A percentile compares a stretch with the other conserved stretches of the same genome.
Evolutionary conservation across 2,888 invertebrate species (phyloP).

Genomic region (Dioctria rufipes): DNA sequence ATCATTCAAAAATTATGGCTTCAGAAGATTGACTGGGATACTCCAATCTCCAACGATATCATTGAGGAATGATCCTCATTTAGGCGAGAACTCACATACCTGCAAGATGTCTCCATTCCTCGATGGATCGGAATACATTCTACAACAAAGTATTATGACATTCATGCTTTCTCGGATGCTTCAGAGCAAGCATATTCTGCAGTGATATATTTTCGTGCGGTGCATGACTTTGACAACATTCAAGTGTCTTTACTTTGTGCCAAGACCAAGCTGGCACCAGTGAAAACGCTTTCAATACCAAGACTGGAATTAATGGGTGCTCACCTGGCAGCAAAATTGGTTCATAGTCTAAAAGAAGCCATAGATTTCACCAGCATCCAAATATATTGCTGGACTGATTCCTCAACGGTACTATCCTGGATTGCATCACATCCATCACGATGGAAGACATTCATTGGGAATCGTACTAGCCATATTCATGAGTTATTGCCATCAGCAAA

Average conservation of each 20-base stretch:
- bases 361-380: background rate
- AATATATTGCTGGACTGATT: conserved; percentile 35
- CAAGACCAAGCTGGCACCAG: conserved; percentile 3
- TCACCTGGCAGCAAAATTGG: background rate
- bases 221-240: background rate
- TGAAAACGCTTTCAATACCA: too few species aligned
- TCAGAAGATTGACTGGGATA: too few species aligned
- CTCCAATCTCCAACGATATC: too few species aligned
- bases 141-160: too few species aligned
- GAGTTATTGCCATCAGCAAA: background rate
- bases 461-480: conserved; percentile 58
- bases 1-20: too few species aligned
- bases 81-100: background rate
- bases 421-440: background rate
- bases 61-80: too few species aligned
- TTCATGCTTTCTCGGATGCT: conserved; percentile 45
- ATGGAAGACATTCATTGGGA: conserved; percentile 47
- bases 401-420: conserved; percentile 38
- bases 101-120: background rate
- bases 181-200: conserved; percentile 46
- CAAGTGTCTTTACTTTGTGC: too few species aligned
- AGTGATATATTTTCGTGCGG: background rate
- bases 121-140: too few species aligned
- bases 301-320: too few species aligned
- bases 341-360: background rate